Evolutionary conservation across 37 sponge, comb jelly and placozoan genomes (phyloP).

Genomic region (Lycopodina hypogea): DNA sequence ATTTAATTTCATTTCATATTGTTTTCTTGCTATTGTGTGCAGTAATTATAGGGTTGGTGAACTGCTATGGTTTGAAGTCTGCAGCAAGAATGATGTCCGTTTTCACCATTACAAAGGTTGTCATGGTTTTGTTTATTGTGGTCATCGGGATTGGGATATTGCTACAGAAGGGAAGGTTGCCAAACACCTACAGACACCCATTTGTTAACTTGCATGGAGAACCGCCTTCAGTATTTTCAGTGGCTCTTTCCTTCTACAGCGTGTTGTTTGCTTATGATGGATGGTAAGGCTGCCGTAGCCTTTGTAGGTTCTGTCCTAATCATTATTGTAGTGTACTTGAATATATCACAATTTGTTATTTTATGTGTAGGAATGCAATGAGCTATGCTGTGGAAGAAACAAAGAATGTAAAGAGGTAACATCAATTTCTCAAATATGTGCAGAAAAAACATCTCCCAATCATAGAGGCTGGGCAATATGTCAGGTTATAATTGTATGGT

Average conservation of each 20-base stretch:
- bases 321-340: not conserved
- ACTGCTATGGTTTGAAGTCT: slow-evolving; percentile 32
- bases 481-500: too few species aligned
- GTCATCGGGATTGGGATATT: slow-evolving; percentile 30
- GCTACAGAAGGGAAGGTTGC: slow-evolving; percentile 10
- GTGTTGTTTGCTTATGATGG: slow-evolving; percentile 80
- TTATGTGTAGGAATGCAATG: slow-evolving; percentile 35
- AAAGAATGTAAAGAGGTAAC: slow-evolving; percentile 42
- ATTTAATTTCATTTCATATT: too few species aligned
- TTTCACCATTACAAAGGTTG: slow-evolving; percentile 32
- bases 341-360: not conserved
- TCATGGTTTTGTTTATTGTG: slow-evolving; percentile 50
- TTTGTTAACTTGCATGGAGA: slow-evolving; percentile 4
- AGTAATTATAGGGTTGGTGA: slow-evolving; percentile 52
- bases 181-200: not conserved
- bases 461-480: too few species aligned
- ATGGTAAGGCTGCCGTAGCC: slow-evolving; percentile 46
- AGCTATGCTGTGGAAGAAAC: slow-evolving; percentile 52
- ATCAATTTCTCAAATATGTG: not conserved
- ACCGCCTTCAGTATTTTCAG: not conserved
- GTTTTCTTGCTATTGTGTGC: not conserved
- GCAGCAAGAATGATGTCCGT: slow-evolving; percentile 33
- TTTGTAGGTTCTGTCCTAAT: not conserved
- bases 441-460: too few species aligned
- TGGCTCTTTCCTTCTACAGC: slow-evolving; percentile 69